Percentiles rank a stretch among this genome's conserved stretches.
phyloP scores from a whole-genome alignment of 1,140 invertebrate genomes.

The Bombus confusus region DNA sequence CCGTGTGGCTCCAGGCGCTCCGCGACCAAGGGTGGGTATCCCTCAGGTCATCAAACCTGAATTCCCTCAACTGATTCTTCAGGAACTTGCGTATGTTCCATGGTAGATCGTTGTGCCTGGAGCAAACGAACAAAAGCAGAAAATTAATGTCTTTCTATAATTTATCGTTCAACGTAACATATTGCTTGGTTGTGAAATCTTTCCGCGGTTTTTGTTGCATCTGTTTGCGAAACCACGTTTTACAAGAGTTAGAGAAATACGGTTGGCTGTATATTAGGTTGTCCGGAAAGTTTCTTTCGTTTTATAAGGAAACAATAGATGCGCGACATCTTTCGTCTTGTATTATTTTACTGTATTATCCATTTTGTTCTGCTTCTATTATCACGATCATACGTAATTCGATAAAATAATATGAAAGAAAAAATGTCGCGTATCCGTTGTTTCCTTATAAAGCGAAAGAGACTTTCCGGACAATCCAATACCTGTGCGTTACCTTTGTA shows the following conservation, averaged over 20 bases:
- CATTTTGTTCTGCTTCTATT: no score
- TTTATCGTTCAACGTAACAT: neutral
- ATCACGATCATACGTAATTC: no score
- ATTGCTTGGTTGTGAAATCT: neutral
- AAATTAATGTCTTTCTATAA: neutral
- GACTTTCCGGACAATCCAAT: no score
- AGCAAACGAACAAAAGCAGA: constrained; percentile 69
- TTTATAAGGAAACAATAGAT: no score
- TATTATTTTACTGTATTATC: no score
- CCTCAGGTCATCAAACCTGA: constrained; percentile 90
- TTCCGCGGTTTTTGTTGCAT: neutral
- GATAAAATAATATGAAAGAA: no score
- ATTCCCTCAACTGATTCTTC: constrained; percentile 92
- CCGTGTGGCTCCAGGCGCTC: constrained; percentile 92
- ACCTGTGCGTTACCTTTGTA: no score
- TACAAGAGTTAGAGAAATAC: neutral
- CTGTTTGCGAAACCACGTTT: neutral
- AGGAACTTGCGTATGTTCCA: constrained; percentile 94
- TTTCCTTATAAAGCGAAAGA: no score
- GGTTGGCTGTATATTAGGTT: no score
- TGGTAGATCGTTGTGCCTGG: constrained; percentile 95
- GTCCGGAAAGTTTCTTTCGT: no score
- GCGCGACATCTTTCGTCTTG: no score
- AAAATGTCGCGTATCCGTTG: no score
- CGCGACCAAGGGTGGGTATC: constrained; percentile 89